Evolutionary conservation across 2,113 vertebrate species (phyloP).

Genomic region (Charina bottae): DNA sequence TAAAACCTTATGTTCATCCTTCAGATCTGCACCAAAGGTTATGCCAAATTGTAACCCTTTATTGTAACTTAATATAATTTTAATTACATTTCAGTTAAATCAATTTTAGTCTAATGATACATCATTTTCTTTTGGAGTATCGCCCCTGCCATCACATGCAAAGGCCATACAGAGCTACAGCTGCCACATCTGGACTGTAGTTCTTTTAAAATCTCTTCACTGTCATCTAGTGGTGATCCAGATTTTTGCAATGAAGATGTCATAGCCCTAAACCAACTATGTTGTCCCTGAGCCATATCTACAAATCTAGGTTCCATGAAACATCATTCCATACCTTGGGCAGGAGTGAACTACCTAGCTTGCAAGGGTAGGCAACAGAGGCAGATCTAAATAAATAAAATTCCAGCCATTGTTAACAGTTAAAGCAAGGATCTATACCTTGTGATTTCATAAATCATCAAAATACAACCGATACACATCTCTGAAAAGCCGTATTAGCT

Average conservation of each 20-base stretch:
- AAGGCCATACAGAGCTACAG: neutral
- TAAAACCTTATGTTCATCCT: neutral
- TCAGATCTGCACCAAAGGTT: neutral
- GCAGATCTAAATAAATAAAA: constrained; percentile 4
- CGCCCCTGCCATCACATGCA: neutral
- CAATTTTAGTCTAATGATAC: neutral
- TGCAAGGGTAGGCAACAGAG: neutral
- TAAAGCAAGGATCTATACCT: neutral
- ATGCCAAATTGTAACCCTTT: neutral
- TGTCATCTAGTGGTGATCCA: neutral
- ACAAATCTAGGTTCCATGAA: neutral
- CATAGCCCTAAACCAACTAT: neutral
- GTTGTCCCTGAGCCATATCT: neutral
- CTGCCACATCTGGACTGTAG: neutral
- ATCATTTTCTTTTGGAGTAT: neutral
- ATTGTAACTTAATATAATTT: neutral
- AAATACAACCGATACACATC: neutral
- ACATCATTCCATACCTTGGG: neutral
- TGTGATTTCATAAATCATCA: neutral
- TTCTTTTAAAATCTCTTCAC: neutral
- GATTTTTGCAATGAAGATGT: neutral
- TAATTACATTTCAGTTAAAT: neutral
- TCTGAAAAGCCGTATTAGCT: neutral
- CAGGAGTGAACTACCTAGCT: neutral
- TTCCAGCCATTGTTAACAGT: neutral